Percentiles rank a stretch among this genome's conserved stretches.
Conservation (phyloP, 2,888 invertebrate species). For the Cerceris rybyensis region DNA sequence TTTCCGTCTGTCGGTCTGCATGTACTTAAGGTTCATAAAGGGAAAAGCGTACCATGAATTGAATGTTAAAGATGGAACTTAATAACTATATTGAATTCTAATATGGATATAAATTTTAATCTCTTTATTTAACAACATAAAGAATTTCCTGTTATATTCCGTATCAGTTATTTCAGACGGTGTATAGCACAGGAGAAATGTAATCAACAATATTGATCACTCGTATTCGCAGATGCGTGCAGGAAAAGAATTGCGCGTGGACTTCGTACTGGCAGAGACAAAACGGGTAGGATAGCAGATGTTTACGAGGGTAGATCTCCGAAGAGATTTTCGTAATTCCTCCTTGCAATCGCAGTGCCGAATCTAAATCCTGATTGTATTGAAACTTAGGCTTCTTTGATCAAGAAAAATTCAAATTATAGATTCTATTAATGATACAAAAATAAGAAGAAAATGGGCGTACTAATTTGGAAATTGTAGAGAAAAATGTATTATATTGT, state of each 20-base stretch:
- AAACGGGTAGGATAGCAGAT: conserved; percentile 2
- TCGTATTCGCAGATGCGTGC: neutral
- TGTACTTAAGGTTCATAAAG: too few relatives aligned
- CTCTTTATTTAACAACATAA: too few relatives aligned
- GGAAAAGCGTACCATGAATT: too few relatives aligned
- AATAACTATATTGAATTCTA: too few relatives aligned
- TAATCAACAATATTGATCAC: neutral
- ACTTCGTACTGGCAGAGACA: neutral
- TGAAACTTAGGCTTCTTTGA: neutral
- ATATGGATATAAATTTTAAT: too few relatives aligned
- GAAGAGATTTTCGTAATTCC: conserved; percentile 4
- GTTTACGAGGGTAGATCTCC: neutral
- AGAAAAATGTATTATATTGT: too few relatives aligned
- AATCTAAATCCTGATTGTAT: neutral
- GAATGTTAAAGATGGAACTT: too few relatives aligned
- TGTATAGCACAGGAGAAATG: neutral
- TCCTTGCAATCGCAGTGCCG: neutral
- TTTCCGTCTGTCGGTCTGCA: too few relatives aligned
- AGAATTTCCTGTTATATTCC: too few relatives aligned
- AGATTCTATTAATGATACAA: neutral
- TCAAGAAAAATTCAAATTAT: neutral
- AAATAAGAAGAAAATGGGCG: too few relatives aligned
- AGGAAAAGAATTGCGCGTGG: neutral
- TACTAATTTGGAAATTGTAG: too few relatives aligned
- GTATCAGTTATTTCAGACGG: too few relatives aligned